Evolutionary conservation across 2,113 vertebrate genomes (phyloP).

Genomic region (pig (Sus scrofa)): T2T-Sscrofa CM000828.6:46669001-46669500

Average conservation of each 20-base stretch:
- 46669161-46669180: not conserved
- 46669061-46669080: not conserved
- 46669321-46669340: not conserved
- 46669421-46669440: conserved; percentile 14
- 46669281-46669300: not conserved
- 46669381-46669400: conserved; percentile 10
- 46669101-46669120: not conserved
- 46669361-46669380: not conserved
- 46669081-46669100: not conserved
- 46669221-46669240: not conserved
- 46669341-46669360: not conserved
- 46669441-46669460: not conserved
- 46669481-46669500: not conserved
- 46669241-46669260: conserved; percentile 9
- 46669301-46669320: not conserved
- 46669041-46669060: not conserved
- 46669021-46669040: not conserved
- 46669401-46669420: not conserved
- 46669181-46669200: conserved; percentile 37
- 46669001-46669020: not conserved
- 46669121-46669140: conserved; percentile 9
- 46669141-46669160: not conserved
- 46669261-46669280: not conserved
- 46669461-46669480: not conserved
- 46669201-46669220: conserved; percentile 16